phyloP scores from a whole-genome alignment of 2,113 vertebrate genomes.

The Myiozetetes cayanensis region DNA sequence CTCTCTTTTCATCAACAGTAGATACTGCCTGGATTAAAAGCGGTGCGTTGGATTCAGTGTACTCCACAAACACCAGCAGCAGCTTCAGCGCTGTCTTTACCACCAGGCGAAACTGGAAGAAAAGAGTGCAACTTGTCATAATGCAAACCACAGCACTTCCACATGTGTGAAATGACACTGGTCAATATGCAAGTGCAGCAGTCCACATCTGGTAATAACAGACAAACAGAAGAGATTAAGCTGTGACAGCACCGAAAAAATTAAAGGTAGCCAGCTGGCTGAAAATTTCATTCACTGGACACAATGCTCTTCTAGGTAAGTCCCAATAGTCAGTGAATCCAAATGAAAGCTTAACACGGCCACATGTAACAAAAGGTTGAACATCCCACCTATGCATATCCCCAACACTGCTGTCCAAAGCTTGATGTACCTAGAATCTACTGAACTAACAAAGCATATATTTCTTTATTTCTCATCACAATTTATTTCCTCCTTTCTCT shows the following conservation, averaged over 20 bases:
- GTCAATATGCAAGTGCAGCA: not conserved
- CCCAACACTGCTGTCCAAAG: not conserved
- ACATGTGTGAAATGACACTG: not conserved
- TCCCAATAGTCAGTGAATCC: not conserved
- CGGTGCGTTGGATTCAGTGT: constrained; percentile 84
- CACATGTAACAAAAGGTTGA: not conserved
- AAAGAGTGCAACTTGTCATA: not conserved
- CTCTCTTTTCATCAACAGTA: constrained; percentile 82
- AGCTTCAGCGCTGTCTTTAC: constrained; percentile 96
- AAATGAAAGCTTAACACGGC: not conserved
- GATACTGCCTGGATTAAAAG: constrained; percentile 86
- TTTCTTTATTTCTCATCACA: not conserved
- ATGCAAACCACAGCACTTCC: not conserved
- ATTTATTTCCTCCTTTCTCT: not conserved
- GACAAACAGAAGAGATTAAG: not conserved
- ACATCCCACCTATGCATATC: not conserved
- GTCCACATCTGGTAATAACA: not conserved
- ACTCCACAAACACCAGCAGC: constrained; percentile 96
- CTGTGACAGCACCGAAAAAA: not conserved
- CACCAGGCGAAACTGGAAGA: constrained; percentile 89
- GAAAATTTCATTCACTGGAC: not conserved
- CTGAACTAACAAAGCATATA: not conserved
- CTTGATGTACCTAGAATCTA: not conserved
- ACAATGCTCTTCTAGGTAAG: not conserved
- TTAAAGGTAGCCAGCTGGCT: not conserved